Conservation (phyloP, 1,140 invertebrate genomes). For the Calosoma granatense region DNA sequence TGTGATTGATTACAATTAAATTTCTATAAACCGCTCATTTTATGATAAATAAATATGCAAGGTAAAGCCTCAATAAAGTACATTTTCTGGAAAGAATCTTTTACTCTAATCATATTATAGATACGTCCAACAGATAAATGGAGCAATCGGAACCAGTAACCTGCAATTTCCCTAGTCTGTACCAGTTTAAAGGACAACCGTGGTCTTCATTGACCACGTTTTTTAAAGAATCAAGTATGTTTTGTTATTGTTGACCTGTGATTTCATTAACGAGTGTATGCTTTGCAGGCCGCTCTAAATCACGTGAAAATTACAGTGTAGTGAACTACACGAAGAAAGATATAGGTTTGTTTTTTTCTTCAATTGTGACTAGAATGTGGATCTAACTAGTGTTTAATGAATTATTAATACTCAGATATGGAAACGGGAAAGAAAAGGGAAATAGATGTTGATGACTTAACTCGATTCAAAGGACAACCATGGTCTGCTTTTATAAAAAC, state of each 20-base stretch:
- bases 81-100: too few relatives aligned
- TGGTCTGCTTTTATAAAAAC: too few relatives aligned
- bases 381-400: not conserved
- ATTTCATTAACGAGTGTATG: too few relatives aligned
- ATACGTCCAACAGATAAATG: not conserved
- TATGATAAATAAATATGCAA: too few relatives aligned
- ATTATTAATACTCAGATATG: slow-evolving; percentile 1
- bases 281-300: too few relatives aligned
- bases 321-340: too few relatives aligned
- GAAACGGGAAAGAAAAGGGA: not conserved
- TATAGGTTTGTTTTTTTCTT: not conserved
- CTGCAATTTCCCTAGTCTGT: not conserved
- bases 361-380: not conserved
- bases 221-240: not conserved
- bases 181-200: not conserved
- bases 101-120: too few relatives aligned
- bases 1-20: too few relatives aligned
- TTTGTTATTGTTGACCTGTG: too few relatives aligned
- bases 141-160: not conserved
- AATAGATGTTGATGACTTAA: not conserved
- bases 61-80: too few relatives aligned
- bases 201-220: not conserved
- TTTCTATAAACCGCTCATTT: too few relatives aligned
- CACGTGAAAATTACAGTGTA: too few relatives aligned
- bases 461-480: not conserved